These are phyloP conservation scores for Tetraodon nigroviridis DNA, from an alignment of 2,113 vertebrate species.

Conservation along the genomic window DNA sequence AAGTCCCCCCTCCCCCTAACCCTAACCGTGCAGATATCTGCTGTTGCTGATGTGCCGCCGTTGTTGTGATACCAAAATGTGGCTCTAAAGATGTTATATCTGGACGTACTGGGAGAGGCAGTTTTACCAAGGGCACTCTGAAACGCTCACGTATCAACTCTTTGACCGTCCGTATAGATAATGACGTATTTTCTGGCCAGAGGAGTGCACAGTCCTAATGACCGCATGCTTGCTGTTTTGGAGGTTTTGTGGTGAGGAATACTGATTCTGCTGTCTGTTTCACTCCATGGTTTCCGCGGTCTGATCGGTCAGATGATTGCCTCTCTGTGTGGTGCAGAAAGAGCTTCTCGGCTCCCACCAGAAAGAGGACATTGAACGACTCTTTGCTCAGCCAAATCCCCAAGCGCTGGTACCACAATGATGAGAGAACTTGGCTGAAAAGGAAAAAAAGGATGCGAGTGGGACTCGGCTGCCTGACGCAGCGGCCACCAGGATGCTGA, in stretches of 20 bases:
- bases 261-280: conserved; percentile 39
- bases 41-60: not conserved
- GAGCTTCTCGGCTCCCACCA: conserved; percentile 42
- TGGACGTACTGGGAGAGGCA: not conserved
- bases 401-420: conserved; percentile 43
- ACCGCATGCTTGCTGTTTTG: conserved; percentile 20
- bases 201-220: conserved; percentile 18
- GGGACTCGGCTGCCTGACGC: conserved; percentile 28
- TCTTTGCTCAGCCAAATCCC: conserved; percentile 14
- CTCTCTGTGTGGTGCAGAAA: conserved; percentile 44
- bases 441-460: conserved; percentile 27
- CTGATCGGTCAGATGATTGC: conserved; percentile 61
- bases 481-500: conserved; percentile 11
- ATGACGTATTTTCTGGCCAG: not conserved
- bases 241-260: conserved; percentile 32
- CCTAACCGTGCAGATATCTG: conserved; percentile 22
- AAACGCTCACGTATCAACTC: not conserved
- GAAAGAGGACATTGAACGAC: conserved; percentile 61
- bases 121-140: not conserved
- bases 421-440: conserved; percentile 42
- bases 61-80: not conserved
- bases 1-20: conserved; percentile 15
- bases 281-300: conserved; percentile 36
- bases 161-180: not conserved
- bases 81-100: not conserved